phyloP scores from a whole-genome alignment of 2,888 invertebrate genomes.

The Mesoligia furuncula region DNA sequence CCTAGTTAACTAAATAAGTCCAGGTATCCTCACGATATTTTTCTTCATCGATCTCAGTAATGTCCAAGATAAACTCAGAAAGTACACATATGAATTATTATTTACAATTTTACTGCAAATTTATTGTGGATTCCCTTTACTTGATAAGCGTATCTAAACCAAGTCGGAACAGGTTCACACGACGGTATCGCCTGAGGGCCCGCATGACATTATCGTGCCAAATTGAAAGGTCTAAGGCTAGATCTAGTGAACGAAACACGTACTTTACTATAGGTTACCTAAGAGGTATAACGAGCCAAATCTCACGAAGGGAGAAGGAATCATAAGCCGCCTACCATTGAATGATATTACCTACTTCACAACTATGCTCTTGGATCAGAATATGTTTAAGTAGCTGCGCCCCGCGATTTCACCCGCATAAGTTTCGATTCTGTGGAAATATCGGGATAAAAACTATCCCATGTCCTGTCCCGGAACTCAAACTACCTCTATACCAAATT shows the following conservation, averaged over 20 bases:
- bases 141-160: background rate
- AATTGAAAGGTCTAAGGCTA: constrained; percentile 19
- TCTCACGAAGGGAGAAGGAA: background rate
- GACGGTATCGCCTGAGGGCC: background rate
- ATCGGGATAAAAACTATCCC: too few species aligned
- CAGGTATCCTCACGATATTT: too few species aligned
- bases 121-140: background rate
- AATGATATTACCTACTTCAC: too few species aligned
- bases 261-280: background rate
- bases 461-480: too few species aligned
- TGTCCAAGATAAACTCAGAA: too few species aligned
- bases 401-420: too few species aligned
- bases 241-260: constrained; percentile 13
- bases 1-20: background rate
- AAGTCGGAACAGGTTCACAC: background rate
- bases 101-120: background rate
- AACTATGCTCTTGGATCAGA: too few species aligned
- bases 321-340: background rate
- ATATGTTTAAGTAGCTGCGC: too few species aligned
- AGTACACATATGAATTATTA: background rate
- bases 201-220: constrained; percentile 14
- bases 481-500: too few species aligned
- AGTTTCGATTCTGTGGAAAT: too few species aligned
- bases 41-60: too few species aligned
- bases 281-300: background rate